Evolutionary conservation across 2,797 vertebrate species (phyloP), one percentile per base, ranked within the genome.

Genomic region (Margarornis squamiger): DNA sequence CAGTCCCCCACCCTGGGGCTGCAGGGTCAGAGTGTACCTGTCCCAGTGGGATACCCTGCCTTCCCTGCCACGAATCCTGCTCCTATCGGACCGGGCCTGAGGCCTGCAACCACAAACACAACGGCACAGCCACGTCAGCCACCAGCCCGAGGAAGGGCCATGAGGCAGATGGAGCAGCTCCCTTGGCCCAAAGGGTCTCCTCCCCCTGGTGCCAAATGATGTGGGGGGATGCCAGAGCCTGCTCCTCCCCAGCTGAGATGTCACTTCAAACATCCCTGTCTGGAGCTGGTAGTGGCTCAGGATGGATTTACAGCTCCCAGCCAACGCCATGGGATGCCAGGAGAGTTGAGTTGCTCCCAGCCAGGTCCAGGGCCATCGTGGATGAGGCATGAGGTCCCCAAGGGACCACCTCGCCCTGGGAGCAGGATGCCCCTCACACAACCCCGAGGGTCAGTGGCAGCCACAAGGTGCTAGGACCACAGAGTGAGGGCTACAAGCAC

Each of bases 21-120:
- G 66, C 14, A 7, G 38, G 63, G 57, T 68, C 30, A 3, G 39
- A 5, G 21, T 13, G 1, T 96, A 99, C 99, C 99, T 95, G 99
- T 99, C 80, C 99, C 99, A 0, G 99, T 98, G 59, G 99, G 99
- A 97, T 99, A 99, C 80, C 99, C 99, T 22, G 98, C 98, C 66
- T 97, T 98, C 59, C 98, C 97, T 68, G 97, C 98, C n/a, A 92
- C 97, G 51, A 98, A 97, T 16, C 90, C 98, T 17, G 97, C 98
- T 62, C 93, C 98, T 86, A 98, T 98, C 32, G 97, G 97, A 0
- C 98, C 98, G 4, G 95, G 88, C 26, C 97, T 97, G 2, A 94
- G 93, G 43, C 97, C 98, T 98, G 57, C 36, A 95, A 91, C 21
- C 93, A 83, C 89, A 95, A 65, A 71, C 52, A 93, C 61, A 87